phyloP scores from a whole-genome alignment of 2,888 invertebrate species.

The Spisula solida region DNA sequence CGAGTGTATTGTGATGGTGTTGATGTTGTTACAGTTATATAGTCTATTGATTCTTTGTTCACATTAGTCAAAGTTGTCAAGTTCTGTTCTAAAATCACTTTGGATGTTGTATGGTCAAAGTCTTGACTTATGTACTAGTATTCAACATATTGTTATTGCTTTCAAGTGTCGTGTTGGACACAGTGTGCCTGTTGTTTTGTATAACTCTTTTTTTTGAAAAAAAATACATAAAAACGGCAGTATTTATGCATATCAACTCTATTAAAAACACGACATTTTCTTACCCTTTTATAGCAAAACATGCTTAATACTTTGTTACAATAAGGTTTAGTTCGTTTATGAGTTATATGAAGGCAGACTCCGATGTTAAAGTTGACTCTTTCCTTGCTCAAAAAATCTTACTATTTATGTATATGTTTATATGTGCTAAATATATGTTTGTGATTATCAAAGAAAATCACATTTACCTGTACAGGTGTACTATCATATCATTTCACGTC shows the following conservation, averaged over 20 bases:
- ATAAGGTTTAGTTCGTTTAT: neutral
- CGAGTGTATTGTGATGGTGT: conserved; percentile 41
- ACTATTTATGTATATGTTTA: conserved; percentile 16
- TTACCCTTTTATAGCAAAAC: neutral
- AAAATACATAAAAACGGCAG: conserved; percentile 19
- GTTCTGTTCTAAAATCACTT: conserved; percentile 44
- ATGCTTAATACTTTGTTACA: neutral
- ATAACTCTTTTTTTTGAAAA: conserved; percentile 5
- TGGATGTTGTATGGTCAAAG: conserved; percentile 41
- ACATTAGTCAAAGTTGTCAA: conserved; percentile 36
- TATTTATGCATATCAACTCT: conserved; percentile 3
- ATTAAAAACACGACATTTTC: neutral
- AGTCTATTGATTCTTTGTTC: conserved; percentile 57
- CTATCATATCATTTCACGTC: conserved; percentile 37
- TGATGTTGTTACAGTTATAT: conserved; percentile 45
- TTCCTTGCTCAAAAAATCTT: conserved; percentile 16
- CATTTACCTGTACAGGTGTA: neutral
- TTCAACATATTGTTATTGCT: conserved; percentile 40
- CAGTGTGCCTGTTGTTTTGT: conserved; percentile 34
- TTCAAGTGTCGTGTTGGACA: neutral
- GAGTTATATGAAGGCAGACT: neutral
- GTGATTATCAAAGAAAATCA: conserved; percentile 19
- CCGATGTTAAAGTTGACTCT: neutral
- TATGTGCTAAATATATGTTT: conserved; percentile 29
- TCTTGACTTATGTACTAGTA: conserved; percentile 18